Evolutionary conservation across 2,797 vertebrate genomes (phyloP), one percentile per base, ranked within the genome.

Genomic region (Sebastes elongatus): DNA sequence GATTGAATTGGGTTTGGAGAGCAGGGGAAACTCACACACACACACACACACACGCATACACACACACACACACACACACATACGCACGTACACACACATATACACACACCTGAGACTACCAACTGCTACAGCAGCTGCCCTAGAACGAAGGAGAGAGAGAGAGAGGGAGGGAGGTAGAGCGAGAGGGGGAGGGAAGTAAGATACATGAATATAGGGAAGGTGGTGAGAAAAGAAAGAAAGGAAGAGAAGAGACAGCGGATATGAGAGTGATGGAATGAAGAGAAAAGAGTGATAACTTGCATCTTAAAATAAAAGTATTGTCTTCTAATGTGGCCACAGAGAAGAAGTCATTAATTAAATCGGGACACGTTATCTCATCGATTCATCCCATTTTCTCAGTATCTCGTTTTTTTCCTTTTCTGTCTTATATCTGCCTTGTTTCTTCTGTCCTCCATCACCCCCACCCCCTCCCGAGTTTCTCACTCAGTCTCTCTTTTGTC

Each of bases 1-100:
- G 81, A 87, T 87, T 87, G 81, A 90, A 88, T 85, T 86, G 72
- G 81, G 80, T 86, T 88, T 74, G 46, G 83, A 83, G 85, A 83
- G 80, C 72, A 74, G 28, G 66, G 78, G 74, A 80, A n/a, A 52
- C 8, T 13, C 25, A n/a, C 64, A n/a, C 25, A 63, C 28, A 22
- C 32, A 35, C 20, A 60, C 75, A 7, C 7, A 20, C 28, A n/a
- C 16, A 57, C 25, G 10, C 52, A 64, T 65, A 82, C 75, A 66
- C 64, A 56, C 57, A 30, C 16, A 27, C 23, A 16, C 52, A 62
- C 14, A 10, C 28, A 32, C 8, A 57, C 23, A 16, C 52, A 62
- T 7, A 20, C 59, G 11, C 9, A 59, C 14, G 8, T 32, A 66
- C 60, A 64, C 69, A 84, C 75, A 62, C 25, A 20, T 18, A 61